A percentile compares a stretch with the other conserved stretches of the same genome.
phyloP scores from a whole-genome alignment of 53 echinoderm and acorn worm species.

The Crossaster papposus region DNA sequence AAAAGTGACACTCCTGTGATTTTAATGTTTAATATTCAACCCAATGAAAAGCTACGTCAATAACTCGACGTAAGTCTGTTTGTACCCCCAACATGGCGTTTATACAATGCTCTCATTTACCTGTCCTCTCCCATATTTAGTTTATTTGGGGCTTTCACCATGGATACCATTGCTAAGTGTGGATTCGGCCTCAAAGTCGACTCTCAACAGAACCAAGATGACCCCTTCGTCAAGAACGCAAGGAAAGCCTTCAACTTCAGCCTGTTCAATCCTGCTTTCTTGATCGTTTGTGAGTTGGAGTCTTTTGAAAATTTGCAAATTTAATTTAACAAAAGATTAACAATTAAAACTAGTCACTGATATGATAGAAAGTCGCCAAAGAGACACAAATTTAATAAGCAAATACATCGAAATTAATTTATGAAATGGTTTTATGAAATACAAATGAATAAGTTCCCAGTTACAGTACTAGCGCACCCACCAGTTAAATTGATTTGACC shows the following conservation, averaged over 20 bases:
- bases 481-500: background rate
- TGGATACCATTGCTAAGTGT: conserved; percentile 72
- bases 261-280: conserved; percentile 50
- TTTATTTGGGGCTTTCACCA: conserved; percentile 64
- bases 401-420: too few species aligned
- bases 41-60: background rate
- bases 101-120: background rate
- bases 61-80: background rate
- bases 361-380: too few species aligned
- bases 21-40: background rate
- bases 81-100: background rate
- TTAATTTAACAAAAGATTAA: too few species aligned
- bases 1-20: background rate
- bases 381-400: too few species aligned
- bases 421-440: background rate
- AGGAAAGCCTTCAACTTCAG: conserved; percentile 47
- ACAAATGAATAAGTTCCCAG: background rate
- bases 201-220: conserved; percentile 73
- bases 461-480: too few species aligned
- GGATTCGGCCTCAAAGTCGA: conserved; percentile 86
- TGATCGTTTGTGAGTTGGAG: conserved; percentile 58
- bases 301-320: too few species aligned
- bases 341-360: too few species aligned
- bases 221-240: conserved; percentile 77
- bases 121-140: conserved; percentile 1